Base-by-base conservation (phyloP, 92 coral and sea anemone genomes). In the Muricea muricata region DNA sequence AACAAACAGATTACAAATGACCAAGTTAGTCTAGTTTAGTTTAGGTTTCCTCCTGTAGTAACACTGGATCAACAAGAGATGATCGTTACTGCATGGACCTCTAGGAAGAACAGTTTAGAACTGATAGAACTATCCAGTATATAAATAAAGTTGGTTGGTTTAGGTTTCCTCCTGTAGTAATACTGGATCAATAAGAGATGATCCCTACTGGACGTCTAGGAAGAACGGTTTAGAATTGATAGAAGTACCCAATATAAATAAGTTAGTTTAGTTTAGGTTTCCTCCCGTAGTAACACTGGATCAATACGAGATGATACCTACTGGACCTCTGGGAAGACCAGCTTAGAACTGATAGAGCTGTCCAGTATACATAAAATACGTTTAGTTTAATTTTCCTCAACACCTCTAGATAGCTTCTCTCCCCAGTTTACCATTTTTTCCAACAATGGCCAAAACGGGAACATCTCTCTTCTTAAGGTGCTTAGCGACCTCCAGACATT, bases 401-500 rank as follows among this genome's bases (percentile, higher is more conserved):
- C 56, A 48, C 2, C 18, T 20, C 56, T 11, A 20, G 2, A 20
- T 20, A 7, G 56, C 18, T 48, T 11, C 3, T 7, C 18, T 15
- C 18, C 18, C 2, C 9, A 35, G 21, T 0, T 24, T 42, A 78
- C 83, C 71, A 57, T 78, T 33, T 78, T 56, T 78, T 56, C 83
- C 83, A 39, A 78, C 83, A 35, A 78, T 78, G 61, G 83, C 46
- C 29, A 78, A 56, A 57, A 78, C 58, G 18, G 69, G 54, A 39
- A 58, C 65, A 4, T 78, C 30, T 58, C 54, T 56, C 21, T 56
- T 17, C 45, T 57, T 32, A 8, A 78, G 83, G 30, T 50, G n/a
- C 21, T 37, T 34, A 7, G 83, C 71, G 31, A 57, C 83, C 24
- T 57, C 32, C 5, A 33, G 26, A 34, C 83, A 78, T 58, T 78